Evolutionary conservation across 2,113 vertebrate genomes (phyloP).

Genomic region (Sapajus apella): DNA sequence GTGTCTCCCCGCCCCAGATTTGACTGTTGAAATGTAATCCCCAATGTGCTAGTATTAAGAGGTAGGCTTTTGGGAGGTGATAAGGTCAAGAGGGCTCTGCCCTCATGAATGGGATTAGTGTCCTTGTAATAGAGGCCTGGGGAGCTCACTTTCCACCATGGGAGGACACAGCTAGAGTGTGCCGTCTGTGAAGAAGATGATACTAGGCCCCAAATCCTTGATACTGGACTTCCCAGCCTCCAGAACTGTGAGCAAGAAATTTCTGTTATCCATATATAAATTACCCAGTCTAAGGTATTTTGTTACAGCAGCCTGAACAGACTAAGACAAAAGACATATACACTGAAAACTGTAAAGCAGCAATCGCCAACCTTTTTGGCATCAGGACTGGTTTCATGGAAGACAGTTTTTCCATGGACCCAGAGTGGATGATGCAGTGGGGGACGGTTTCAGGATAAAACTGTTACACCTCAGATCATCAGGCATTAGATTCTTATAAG

Average conservation of each 20-base stretch:
- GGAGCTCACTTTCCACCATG: background rate
- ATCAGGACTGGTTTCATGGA: too few relatives aligned
- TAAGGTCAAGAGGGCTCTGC: background rate
- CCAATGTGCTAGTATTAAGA: background rate
- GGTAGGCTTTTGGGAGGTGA: background rate
- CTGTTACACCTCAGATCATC: too few relatives aligned
- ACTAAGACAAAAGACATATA: background rate
- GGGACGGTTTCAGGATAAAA: too few relatives aligned
- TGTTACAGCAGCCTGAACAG: background rate
- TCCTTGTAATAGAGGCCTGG: background rate
- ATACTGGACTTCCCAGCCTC: background rate
- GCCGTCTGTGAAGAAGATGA: background rate
- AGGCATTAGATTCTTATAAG: too few relatives aligned
- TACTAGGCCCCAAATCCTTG: background rate
- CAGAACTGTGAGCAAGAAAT: background rate
- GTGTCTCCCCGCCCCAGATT: background rate
- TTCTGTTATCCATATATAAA: background rate
- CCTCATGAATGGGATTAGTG: background rate
- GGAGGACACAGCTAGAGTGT: background rate
- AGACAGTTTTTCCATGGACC: too few relatives aligned
- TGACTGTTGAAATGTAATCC: background rate
- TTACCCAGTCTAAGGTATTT: background rate
- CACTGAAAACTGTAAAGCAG: background rate
- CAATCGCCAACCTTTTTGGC: too few relatives aligned
- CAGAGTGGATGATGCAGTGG: too few relatives aligned